Evolutionary conservation across 2,888 invertebrate species (phyloP).

Genomic region (Bedellia somnulentella): DNA sequence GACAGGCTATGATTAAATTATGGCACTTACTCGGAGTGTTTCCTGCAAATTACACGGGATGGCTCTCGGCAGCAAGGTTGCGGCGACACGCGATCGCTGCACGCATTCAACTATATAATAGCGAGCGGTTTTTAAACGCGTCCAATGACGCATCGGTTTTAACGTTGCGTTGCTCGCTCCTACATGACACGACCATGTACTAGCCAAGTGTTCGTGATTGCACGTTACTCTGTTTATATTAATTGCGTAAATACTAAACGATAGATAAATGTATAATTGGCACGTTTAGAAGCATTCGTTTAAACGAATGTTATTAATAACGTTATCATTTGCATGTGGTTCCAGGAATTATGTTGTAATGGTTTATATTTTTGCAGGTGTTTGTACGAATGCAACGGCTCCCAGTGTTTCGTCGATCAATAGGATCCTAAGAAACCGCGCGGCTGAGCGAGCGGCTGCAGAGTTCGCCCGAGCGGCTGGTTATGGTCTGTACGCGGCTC

Average conservation of each 20-base stretch:
- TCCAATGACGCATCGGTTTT: constrained; percentile 56
- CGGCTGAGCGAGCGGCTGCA: constrained; percentile 93
- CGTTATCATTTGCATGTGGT: too few species aligned
- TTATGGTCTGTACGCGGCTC: constrained; percentile 81
- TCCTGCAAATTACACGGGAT: constrained; percentile 60
- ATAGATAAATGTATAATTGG: constrained; percentile 2
- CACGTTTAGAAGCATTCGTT: too few species aligned
- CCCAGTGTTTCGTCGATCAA: constrained; percentile 97
- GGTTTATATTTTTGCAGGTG: constrained; percentile 78
- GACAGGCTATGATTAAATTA: constrained; percentile 59
- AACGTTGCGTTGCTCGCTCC: too few species aligned
- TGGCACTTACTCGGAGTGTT: constrained; percentile 53
- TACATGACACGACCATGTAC: too few species aligned
- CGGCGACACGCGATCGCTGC: constrained; percentile 47
- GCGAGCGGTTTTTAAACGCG: constrained; percentile 23
- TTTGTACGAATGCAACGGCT: constrained; percentile 93
- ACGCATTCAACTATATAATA: constrained; percentile 42
- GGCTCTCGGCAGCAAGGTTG: constrained; percentile 45
- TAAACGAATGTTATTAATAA: too few species aligned
- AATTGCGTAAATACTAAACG: constrained; percentile 1
- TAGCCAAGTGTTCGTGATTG: constrained; percentile 1
- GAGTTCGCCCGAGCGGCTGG: constrained; percentile 93
- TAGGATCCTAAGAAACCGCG: constrained; percentile 91
- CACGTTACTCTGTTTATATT: constrained; percentile 3
- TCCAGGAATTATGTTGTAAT: too few species aligned